Percentiles rank a stretch among this genome's conserved stretches.
Conservation (phyloP, 2,113 vertebrate genomes). For the Salminus brasiliensis region DNA sequence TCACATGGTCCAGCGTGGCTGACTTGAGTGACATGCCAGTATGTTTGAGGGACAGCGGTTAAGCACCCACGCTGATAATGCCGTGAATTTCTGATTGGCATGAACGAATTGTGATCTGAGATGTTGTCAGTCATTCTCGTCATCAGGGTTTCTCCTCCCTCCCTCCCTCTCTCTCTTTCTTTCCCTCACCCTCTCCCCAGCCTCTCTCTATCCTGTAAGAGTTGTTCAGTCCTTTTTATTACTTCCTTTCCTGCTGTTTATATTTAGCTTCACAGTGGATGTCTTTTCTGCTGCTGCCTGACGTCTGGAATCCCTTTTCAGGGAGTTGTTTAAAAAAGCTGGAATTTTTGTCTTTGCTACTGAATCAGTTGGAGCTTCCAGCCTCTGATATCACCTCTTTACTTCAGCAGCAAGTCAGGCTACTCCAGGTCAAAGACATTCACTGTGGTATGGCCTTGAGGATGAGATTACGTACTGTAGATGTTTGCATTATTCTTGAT, state of each 20-base stretch:
- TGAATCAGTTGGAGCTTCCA: neutral
- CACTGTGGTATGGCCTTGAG: neutral
- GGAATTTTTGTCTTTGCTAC: neutral
- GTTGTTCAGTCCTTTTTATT: neutral
- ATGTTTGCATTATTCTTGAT: neutral
- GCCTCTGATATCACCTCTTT: neutral
- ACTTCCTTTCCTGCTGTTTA: neutral
- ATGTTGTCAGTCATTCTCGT: neutral
- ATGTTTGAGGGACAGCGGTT: neutral
- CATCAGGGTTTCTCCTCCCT: neutral
- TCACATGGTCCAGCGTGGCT: neutral
- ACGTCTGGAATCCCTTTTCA: neutral
- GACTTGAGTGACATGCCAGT: neutral
- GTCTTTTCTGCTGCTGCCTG: neutral
- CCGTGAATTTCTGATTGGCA: neutral
- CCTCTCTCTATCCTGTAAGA: neutral
- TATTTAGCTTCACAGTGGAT: conserved; percentile 17
- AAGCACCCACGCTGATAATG: neutral
- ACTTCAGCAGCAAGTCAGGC: neutral
- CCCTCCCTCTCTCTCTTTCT: neutral
- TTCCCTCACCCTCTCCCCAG: neutral
- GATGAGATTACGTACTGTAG: neutral
- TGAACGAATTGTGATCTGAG: neutral
- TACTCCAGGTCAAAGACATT: neutral
- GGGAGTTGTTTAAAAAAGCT: neutral